Percentiles rank a stretch among this genome's conserved stretches.
These are phyloP conservation scores for Cardiocondyla obscurior DNA, from an alignment of 1,140 invertebrate species.

Conservation along the genomic window DNA sequence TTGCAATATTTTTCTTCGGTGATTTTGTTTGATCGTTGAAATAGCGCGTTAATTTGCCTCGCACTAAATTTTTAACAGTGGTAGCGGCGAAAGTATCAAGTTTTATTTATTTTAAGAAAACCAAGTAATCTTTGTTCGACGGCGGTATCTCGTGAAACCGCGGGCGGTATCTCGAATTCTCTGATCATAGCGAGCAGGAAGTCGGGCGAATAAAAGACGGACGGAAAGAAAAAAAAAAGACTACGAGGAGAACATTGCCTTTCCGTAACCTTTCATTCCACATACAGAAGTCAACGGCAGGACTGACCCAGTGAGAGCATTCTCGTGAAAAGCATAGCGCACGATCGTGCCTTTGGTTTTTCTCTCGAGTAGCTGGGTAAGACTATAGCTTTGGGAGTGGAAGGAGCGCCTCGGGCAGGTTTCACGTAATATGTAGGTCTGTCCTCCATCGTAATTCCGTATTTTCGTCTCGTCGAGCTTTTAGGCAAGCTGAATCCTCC, in stretches of 20 bases:
- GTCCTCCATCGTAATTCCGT: background rate
- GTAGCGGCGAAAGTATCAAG: background rate
- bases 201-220: conserved; percentile 12
- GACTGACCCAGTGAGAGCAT: conserved; percentile 18
- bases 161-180: background rate
- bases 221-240: background rate
- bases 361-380: background rate
- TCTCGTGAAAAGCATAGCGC: conserved; percentile 15
- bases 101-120: background rate
- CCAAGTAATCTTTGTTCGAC: background rate
- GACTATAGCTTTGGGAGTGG: background rate
- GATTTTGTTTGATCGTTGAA: background rate
- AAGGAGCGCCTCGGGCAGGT: background rate
- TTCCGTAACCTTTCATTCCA: conserved; percentile 23
- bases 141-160: background rate
- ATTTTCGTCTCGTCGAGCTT: background rate
- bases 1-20: background rate
- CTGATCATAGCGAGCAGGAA: background rate
- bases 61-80: background rate
- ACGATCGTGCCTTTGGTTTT: conserved; percentile 18
- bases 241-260: background rate
- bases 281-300: conserved; percentile 28
- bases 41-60: background rate
- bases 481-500: conserved; percentile 1
- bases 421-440: conserved; percentile 4